Percentiles rank a stretch among this genome's conserved stretches.
Conservation (phyloP, 2,888 invertebrate genomes). For the Germaria angustata region DNA sequence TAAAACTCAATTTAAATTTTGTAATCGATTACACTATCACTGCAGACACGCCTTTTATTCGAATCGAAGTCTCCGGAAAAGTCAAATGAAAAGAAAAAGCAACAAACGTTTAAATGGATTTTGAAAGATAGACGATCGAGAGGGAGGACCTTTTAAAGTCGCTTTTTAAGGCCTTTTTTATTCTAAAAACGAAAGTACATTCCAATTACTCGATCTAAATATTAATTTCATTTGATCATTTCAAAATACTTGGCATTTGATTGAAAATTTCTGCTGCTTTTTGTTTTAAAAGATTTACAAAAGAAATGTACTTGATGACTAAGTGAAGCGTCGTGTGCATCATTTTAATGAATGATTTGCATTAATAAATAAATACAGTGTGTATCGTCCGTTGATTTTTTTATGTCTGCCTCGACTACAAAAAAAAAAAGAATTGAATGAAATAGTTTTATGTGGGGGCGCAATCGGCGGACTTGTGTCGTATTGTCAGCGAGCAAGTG, state of each 20-base stretch:
- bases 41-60: slow-evolving; percentile 25
- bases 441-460: slow-evolving; percentile 26
- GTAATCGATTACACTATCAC: slow-evolving; percentile 51
- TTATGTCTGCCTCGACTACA: background rate
- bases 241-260: too few species aligned
- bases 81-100: background rate
- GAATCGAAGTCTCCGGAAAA: background rate
- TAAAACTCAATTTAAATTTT: slow-evolving; percentile 58
- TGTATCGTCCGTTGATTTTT: background rate
- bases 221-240: background rate
- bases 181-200: too few species aligned
- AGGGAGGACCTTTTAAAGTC: too few species aligned
- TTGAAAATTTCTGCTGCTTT: background rate
- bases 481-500: slow-evolving; percentile 42
- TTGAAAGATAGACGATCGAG: background rate
- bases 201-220: background rate
- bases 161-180: background rate
- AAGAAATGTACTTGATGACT: slow-evolving; percentile 35
- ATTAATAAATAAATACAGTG: slow-evolving; percentile 1
- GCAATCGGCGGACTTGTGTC: slow-evolving; percentile 32
- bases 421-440: slow-evolving; percentile 19
- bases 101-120: background rate
- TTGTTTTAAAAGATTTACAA: background rate
- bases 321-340: slow-evolving; percentile 39
- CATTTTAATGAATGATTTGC: slow-evolving; percentile 57